These are phyloP conservation scores for Argyresthia albistria DNA, from an alignment of 2,888 invertebrate genomes.

Conservation along the genomic window DNA sequence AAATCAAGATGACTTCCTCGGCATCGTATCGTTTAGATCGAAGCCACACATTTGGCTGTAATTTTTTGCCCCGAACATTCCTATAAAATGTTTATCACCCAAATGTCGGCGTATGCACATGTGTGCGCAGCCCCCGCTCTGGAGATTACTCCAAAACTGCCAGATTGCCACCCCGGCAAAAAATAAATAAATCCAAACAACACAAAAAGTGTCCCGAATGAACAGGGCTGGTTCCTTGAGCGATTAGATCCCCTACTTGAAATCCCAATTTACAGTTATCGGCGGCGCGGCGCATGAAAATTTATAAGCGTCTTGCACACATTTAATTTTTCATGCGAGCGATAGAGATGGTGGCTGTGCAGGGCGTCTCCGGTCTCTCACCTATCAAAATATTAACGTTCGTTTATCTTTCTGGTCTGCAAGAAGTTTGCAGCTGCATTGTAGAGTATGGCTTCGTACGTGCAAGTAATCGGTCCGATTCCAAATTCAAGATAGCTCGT, in stretches of 20 bases:
- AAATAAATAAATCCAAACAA: slow-evolving; percentile 65
- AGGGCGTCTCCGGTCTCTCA: too few species aligned
- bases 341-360: slow-evolving; percentile 12
- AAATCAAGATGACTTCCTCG: slow-evolving; percentile 41
- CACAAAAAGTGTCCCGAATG: slow-evolving; percentile 58
- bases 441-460: slow-evolving; percentile 8
- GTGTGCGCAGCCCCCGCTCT: slow-evolving; percentile 47
- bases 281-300: slow-evolving; percentile 20
- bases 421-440: too few species aligned
- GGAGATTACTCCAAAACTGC: slow-evolving; percentile 66
- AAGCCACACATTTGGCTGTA: slow-evolving; percentile 59
- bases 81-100: slow-evolving; percentile 71
- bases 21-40: slow-evolving; percentile 37
- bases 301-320: slow-evolving; percentile 10
- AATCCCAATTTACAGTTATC: slow-evolving; percentile 57
- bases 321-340: slow-evolving; percentile 14
- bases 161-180: slow-evolving; percentile 71
- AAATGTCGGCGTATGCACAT: slow-evolving; percentile 43
- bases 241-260: slow-evolving; percentile 55
- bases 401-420: too few species aligned
- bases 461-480: slow-evolving; percentile 24
- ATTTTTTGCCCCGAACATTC: slow-evolving; percentile 67
- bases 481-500: slow-evolving; percentile 7
- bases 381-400: too few species aligned
- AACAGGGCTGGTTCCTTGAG: slow-evolving; percentile 32